Percentiles rank a stretch among this genome's conserved stretches.
phyloP scores from a whole-genome alignment of 2,888 invertebrate species.

The Lasioglossum pauxillum region DNA sequence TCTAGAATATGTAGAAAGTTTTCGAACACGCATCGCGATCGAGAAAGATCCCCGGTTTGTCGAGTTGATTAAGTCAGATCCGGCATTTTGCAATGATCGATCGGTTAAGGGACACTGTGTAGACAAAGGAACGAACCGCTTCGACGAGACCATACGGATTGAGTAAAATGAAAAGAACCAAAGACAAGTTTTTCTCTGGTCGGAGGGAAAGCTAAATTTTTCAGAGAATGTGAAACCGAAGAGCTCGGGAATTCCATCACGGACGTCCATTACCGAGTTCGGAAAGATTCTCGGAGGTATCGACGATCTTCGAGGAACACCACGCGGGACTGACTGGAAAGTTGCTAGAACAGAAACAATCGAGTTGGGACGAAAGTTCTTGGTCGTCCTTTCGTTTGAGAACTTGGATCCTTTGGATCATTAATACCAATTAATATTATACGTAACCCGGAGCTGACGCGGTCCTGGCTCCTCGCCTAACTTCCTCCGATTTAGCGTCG shows the following conservation, averaged over 20 bases:
- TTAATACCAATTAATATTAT: constrained; percentile 15
- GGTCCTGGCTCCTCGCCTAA: neutral
- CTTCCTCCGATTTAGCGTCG: constrained; percentile 1
- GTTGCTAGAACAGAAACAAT: constrained; percentile 14
- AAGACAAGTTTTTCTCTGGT: neutral
- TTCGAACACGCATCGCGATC: constrained; percentile 7
- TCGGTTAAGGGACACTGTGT: constrained; percentile 1
- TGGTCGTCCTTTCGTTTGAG: neutral
- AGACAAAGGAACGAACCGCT: constrained; percentile 12
- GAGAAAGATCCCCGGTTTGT: constrained; percentile 15
- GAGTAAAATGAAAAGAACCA: constrained; percentile 19
- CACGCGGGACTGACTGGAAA: neutral
- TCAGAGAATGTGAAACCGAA: constrained; percentile 22
- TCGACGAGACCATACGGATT: constrained; percentile 13
- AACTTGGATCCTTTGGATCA: neutral
- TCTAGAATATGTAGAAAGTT: neutral
- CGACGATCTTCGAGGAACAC: constrained; percentile 14
- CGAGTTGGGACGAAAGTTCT: neutral
- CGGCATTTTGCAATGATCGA: constrained; percentile 11
- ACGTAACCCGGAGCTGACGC: constrained; percentile 12
- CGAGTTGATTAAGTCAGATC: neutral
- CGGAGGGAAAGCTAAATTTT: constrained; percentile 20
- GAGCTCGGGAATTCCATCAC: constrained; percentile 5
- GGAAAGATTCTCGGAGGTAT: constrained; percentile 20
- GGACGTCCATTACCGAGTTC: constrained; percentile 23